Evolutionary conservation across 2,797 vertebrate species (phyloP), one percentile per base, ranked within the genome.

Genomic region (Tangara arthus): DNA sequence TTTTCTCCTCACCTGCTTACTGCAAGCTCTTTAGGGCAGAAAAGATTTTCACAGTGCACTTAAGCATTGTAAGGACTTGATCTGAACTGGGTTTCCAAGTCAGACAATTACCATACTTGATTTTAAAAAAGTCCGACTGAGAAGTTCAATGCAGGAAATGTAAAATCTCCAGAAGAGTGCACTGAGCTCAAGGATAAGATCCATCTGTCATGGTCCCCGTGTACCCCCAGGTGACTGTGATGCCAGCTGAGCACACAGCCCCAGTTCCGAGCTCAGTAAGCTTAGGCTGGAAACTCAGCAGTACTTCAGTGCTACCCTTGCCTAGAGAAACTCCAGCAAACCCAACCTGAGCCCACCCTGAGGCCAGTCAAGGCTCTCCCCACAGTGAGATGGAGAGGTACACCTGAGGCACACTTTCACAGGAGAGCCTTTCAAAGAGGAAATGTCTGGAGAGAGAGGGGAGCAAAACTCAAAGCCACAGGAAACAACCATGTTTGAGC

Each of bases 161-260:
- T 6, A 13, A 87, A 19, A 39, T 18, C 53, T 87, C 66, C 64
- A 17, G 10, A 82, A 83, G 11, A 53, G 47, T 0, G 7, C 5
- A 15, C 3, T 42, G 28, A 53, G 28, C 14, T 30, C 4, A 49
- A 47, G 44, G 60, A 1, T 23, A 80, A 66, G 50, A 70, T 6
- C 13, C 20, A 15, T n/a, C 19, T 22, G 15, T 8, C 23, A 2
- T 1, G 35, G 64, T 70, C 60, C 56, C 41, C 8, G 1, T 4
- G 47, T 90, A 64, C 30, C 75, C 39, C 17, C 22, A 81, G 60
- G 57, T 71, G 63, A 72, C 21, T 1, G 0, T 24, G 59, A 68
- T 1, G 8, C 32, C 0, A 0, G 41, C 30, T 42, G 39, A 59
- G 50, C 0, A 3, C 2, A 17, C 3, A 75, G 50, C 30, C 60